Conservation (phyloP, 1,140 invertebrate species). For the Cydia strobilella region DNA sequence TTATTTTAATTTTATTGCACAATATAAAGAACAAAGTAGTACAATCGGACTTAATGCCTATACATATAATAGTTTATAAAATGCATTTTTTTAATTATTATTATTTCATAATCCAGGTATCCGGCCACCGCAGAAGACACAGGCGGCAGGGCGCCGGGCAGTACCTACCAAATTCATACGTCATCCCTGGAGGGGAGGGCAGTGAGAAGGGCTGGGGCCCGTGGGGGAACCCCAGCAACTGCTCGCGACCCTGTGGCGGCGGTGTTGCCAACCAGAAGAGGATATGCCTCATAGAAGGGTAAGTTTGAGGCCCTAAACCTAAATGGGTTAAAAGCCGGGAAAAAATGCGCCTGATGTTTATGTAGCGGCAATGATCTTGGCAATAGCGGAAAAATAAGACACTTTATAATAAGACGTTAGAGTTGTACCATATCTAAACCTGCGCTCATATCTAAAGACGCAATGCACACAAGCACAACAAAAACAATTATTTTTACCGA, state of each 20-base stretch:
- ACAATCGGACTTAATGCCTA: not conserved
- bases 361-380: not conserved
- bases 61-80: conserved; percentile 39
- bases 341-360: not conserved
- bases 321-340: not conserved
- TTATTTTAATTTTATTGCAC: no score
- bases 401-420: no score
- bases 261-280: conserved; percentile 89
- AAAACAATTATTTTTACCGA: no score
- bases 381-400: no score
- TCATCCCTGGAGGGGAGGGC: conserved; percentile 84
- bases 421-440: no score
- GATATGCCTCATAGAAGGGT: conserved; percentile 84
- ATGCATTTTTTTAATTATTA: conserved; percentile 34
- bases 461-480: no score
- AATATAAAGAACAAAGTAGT: no score
- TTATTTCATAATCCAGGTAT: conserved; percentile 48
- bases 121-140: conserved; percentile 81
- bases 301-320: conserved; percentile 43
- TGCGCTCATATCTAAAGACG: no score
- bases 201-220: conserved; percentile 82
- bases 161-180: conserved; percentile 84
- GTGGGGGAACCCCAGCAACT: conserved; percentile 88
- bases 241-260: conserved; percentile 94
- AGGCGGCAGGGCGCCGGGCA: conserved; percentile 86